phyloP scores from a whole-genome alignment of 1,140 invertebrate genomes.

The Wasmannia auropunctata region DNA sequence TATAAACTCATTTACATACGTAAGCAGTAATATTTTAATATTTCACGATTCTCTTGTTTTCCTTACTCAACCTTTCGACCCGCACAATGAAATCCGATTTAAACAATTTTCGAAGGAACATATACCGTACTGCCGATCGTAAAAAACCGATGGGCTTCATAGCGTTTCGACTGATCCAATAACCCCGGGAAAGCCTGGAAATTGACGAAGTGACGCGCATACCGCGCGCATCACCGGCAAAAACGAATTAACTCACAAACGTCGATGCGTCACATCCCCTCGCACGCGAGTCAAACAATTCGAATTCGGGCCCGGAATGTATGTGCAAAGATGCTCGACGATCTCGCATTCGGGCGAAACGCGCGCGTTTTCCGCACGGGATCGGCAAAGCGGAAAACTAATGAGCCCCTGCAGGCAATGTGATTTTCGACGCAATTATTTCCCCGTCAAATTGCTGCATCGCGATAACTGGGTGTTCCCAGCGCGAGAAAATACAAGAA shows the following conservation, averaged over 20 bases:
- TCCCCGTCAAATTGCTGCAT: constrained; percentile 28
- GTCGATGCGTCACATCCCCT: constrained; percentile 17
- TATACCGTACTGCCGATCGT: neutral
- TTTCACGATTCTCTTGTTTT: neutral
- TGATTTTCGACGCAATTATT: constrained; percentile 48
- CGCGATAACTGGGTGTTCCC: neutral
- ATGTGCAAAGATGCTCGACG: neutral
- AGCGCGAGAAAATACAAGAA: neutral
- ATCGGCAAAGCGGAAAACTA: constrained; percentile 37
- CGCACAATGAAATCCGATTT: constrained; percentile 2
- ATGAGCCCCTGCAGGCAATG: constrained; percentile 3
- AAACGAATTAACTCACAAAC: constrained; percentile 53
- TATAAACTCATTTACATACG: neutral
- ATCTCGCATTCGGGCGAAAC: constrained; percentile 11
- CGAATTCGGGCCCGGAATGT: neutral
- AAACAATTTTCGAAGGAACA: constrained; percentile 10
- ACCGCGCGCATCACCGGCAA: constrained; percentile 20
- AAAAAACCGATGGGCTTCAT: constrained; percentile 13
- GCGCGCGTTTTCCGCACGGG: constrained; percentile 1
- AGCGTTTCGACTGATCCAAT: constrained; percentile 33
- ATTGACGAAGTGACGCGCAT: constrained; percentile 44
- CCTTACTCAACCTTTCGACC: neutral
- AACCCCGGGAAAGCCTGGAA: constrained; percentile 13
- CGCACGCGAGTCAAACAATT: constrained; percentile 13
- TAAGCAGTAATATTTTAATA: neutral